These are phyloP conservation scores for Phyto melanocephala DNA, from an alignment of 2,888 invertebrate species.

Conservation along the genomic window DNA sequence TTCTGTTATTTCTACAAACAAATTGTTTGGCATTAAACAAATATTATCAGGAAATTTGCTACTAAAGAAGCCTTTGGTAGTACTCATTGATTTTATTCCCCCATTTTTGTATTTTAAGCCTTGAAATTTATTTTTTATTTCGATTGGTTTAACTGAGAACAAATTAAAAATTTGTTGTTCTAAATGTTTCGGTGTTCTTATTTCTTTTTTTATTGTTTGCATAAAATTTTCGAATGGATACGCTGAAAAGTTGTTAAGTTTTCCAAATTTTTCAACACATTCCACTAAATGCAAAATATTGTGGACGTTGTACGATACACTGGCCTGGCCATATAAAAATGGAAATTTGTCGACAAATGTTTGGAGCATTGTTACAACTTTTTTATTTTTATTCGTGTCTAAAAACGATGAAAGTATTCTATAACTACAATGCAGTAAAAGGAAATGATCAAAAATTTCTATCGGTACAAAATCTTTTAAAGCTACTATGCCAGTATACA, in stretches of 20 bases:
- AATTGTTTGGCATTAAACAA: no score
- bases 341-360: conserved; percentile 8
- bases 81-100: no score
- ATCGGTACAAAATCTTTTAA: neutral
- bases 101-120: no score
- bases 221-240: neutral
- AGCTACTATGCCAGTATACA: conserved; percentile 16
- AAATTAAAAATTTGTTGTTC: neutral
- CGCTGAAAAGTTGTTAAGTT: neutral
- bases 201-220: neutral
- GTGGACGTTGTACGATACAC: conserved; percentile 14
- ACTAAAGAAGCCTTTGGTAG: no score
- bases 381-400: neutral
- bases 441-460: conserved; percentile 8
- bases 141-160: no score
- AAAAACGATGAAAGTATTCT: neutral
- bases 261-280: neutral
- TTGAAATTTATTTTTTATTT: no score
- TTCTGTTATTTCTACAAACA: no score
- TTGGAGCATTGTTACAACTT: neutral
- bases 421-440: conserved; percentile 3
- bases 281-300: conserved; percentile 1
- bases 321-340: neutral
- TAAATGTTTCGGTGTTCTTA: neutral
- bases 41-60: no score